phyloP scores from a whole-genome alignment of 64 coral and sea anemone species.

The Anthopleura sola region DNA sequence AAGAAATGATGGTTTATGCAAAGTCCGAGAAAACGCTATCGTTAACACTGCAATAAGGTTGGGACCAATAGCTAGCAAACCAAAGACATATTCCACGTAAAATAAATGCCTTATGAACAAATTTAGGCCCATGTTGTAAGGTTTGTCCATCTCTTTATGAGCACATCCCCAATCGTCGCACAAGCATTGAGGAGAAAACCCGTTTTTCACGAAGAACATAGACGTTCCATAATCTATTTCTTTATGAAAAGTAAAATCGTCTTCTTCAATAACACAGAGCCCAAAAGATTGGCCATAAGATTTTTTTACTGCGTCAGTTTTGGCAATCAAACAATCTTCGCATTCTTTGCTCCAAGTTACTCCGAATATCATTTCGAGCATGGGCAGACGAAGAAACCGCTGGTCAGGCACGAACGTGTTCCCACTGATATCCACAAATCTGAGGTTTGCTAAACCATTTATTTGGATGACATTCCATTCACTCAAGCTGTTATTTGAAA shows the following conservation, averaged over 20 bases:
- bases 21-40: not conserved
- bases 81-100: conserved; percentile 47
- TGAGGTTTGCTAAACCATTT: not conserved
- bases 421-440: conserved; percentile 17
- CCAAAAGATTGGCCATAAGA: not conserved
- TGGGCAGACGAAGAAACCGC: conserved; percentile 5
- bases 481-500: conserved; percentile 14
- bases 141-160: not conserved
- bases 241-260: not conserved
- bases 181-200: conserved; percentile 54
- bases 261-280: not conserved
- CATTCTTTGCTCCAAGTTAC: conserved; percentile 24
- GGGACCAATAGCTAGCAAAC: conserved; percentile 4
- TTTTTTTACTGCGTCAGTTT: conserved; percentile 4
- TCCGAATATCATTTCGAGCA: not conserved
- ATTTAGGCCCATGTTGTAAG: conserved; percentile 21
- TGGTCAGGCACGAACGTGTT: conserved; percentile 20
- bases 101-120: conserved; percentile 32
- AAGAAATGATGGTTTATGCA: conserved; percentile 41
- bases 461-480: conserved; percentile 20
- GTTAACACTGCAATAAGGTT: conserved; percentile 37
- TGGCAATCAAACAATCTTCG: conserved; percentile 6
- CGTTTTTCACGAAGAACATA: conserved; percentile 6
- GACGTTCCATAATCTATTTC: conserved; percentile 45
- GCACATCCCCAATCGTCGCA: conserved; percentile 6